phyloP scores from a whole-genome alignment of 2,888 invertebrate genomes.

The Pseudococcus jackbeardsleyi region DNA sequence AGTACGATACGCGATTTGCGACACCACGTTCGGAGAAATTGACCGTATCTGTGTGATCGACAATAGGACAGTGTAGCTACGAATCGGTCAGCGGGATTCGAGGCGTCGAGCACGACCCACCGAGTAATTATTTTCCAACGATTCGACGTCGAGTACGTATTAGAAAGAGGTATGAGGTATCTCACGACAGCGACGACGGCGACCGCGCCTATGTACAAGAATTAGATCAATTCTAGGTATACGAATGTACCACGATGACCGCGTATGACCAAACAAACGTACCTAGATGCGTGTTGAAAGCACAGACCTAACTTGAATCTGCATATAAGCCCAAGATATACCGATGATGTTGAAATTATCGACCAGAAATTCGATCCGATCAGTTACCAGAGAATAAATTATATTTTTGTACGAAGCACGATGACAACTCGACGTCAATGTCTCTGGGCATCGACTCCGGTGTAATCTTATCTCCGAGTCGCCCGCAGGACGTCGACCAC shows the following conservation, averaged over 20 bases:
- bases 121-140: not conserved
- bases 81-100: slow-evolving; percentile 19
- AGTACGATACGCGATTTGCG: slow-evolving; percentile 19
- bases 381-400: not conserved
- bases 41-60: slow-evolving; percentile 17
- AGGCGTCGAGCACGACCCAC: slow-evolving; percentile 3
- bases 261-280: not conserved
- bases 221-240: not conserved
- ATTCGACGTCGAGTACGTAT: not conserved
- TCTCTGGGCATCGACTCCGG: not conserved
- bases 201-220: slow-evolving; percentile 5
- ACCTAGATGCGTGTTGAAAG: not conserved
- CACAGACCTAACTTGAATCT: not conserved
- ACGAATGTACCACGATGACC: not conserved
- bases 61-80: not conserved
- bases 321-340: not conserved
- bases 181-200: slow-evolving; percentile 6
- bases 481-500: not conserved
- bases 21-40: slow-evolving; percentile 3
- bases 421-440: not conserved
- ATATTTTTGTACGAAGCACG: not conserved
- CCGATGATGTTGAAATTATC: not conserved
- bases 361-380: not conserved
- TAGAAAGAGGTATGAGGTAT: not conserved
- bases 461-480: not conserved